A percentile compares a stretch with the other conserved stretches of the same genome.
Evolutionary conservation across 2,888 invertebrate genomes (phyloP).

Genomic region (Cosmia trapezina): DNA sequence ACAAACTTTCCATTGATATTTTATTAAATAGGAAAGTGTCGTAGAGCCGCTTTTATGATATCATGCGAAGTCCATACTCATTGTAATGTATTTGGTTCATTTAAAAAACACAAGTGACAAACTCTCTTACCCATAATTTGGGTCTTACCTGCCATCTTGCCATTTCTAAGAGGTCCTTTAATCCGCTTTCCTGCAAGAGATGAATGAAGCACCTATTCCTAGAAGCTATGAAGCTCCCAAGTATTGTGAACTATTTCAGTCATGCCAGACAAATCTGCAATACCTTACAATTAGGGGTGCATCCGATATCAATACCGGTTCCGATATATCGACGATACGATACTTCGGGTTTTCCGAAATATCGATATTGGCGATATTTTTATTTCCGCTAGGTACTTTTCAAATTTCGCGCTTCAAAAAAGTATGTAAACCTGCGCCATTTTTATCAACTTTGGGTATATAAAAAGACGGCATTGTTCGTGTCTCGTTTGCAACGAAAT

Average conservation of each 20-base stretch:
- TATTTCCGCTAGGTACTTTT: too few species aligned
- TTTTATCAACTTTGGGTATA: too few species aligned
- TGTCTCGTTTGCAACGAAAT: too few species aligned
- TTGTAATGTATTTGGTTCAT: neutral
- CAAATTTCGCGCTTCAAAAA: too few species aligned
- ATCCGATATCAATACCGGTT: too few species aligned
- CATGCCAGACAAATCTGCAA: slow-evolving; percentile 25
- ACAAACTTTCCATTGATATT: slow-evolving; percentile 29
- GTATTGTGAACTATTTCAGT: slow-evolving; percentile 22
- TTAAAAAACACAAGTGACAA: too few species aligned
- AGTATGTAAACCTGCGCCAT: too few species aligned
- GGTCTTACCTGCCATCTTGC: neutral
- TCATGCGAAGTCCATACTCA: neutral
- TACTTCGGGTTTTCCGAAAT: too few species aligned
- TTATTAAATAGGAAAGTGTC: slow-evolving; percentile 11
- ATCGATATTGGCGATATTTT: too few species aligned
- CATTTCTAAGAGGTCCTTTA: slow-evolving; percentile 6
- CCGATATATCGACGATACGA: too few species aligned
- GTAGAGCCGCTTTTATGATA: neutral
- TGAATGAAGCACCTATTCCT: neutral
- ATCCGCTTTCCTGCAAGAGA: neutral
- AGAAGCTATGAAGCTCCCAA: slow-evolving; percentile 1
- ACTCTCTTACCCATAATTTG: neutral
- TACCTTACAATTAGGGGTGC: neutral
- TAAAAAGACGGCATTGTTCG: too few species aligned